A percentile compares a stretch with the other conserved stretches of the same genome.
phyloP scores from a whole-genome alignment of 2,888 invertebrate species.

The Crioceris asparagi region DNA sequence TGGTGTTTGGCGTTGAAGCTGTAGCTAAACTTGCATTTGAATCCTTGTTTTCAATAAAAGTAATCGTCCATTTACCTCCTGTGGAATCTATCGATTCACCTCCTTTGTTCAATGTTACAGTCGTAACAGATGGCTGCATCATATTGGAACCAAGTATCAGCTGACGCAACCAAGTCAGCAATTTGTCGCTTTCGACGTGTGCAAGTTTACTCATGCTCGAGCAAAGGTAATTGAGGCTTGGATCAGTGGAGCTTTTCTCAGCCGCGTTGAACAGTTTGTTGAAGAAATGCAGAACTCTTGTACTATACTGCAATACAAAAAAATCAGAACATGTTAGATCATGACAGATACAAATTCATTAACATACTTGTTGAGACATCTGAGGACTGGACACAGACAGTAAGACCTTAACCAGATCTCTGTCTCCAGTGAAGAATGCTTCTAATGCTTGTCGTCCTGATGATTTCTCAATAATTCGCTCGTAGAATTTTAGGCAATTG shows the following conservation, averaged over 20 bases:
- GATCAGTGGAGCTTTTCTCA: slow-evolving; percentile 51
- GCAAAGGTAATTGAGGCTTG: slow-evolving; percentile 54
- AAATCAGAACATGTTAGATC: too few species aligned
- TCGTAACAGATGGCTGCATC: slow-evolving; percentile 29
- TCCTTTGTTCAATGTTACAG: slow-evolving; percentile 38
- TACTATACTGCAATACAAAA: too few species aligned
- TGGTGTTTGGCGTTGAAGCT: slow-evolving; percentile 20
- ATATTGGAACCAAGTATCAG: slow-evolving; percentile 45
- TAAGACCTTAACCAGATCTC: slow-evolving; percentile 66
- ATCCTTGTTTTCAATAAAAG: slow-evolving; percentile 18
- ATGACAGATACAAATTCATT: too few species aligned
- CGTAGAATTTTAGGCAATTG: slow-evolving; percentile 73
- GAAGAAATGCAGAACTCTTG: slow-evolving; percentile 70
- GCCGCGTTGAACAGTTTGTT: slow-evolving; percentile 59
- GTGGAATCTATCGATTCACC: slow-evolving; percentile 16
- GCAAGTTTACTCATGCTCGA: slow-evolving; percentile 55
- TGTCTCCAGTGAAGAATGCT: slow-evolving; percentile 62
- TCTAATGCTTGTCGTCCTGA: slow-evolving; percentile 74
- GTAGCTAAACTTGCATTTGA: slow-evolving; percentile 1
- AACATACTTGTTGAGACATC: slow-evolving; percentile 51
- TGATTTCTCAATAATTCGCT: slow-evolving; percentile 71
- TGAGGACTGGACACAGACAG: slow-evolving; percentile 70
- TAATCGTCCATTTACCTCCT: slow-evolving; percentile 22
- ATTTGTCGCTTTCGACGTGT: slow-evolving; percentile 48
- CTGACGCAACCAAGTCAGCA: slow-evolving; percentile 56